A percentile compares a stretch with the other conserved stretches of the same genome.
These are phyloP conservation scores for Aphidius ervi DNA, from an alignment of 1,140 invertebrate genomes.

Conservation along the genomic window DNA sequence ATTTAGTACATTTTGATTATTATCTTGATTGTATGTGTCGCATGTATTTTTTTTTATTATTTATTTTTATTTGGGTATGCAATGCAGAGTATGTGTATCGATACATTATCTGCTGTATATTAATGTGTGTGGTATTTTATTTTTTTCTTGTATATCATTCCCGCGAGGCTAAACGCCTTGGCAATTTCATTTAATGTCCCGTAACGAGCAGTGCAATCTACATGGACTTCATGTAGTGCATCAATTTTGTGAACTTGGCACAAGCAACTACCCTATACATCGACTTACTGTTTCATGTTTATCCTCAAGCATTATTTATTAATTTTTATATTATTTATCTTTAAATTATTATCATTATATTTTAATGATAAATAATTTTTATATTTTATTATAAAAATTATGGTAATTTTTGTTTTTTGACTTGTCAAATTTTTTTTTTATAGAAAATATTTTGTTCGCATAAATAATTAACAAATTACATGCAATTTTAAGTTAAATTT, in stretches of 20 bases:
- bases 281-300: not conserved
- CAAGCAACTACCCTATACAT: slow-evolving; percentile 1
- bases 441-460: not conserved
- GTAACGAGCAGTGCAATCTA: slow-evolving; percentile 22
- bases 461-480: not conserved
- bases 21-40: no score
- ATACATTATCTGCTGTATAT: slow-evolving; percentile 7
- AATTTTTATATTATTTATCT: not conserved
- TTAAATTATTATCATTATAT: not conserved
- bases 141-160: slow-evolving; percentile 15
- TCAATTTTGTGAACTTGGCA: slow-evolving; percentile 13
- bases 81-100: no score
- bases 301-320: not conserved
- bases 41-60: no score
- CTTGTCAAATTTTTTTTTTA: not conserved
- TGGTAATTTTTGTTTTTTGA: not conserved
- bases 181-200: slow-evolving; percentile 26
- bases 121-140: slow-evolving; percentile 20
- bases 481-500: no score
- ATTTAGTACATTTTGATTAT: no score
- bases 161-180: slow-evolving; percentile 22
- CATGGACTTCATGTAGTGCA: slow-evolving; percentile 10
- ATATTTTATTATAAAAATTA: not conserved
- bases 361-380: not conserved
- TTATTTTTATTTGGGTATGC: no score